A percentile compares a stretch with the other conserved stretches of the same genome.
Conservation (phyloP, 2,888 invertebrate species). For the Tetragonisca angustula region DNA sequence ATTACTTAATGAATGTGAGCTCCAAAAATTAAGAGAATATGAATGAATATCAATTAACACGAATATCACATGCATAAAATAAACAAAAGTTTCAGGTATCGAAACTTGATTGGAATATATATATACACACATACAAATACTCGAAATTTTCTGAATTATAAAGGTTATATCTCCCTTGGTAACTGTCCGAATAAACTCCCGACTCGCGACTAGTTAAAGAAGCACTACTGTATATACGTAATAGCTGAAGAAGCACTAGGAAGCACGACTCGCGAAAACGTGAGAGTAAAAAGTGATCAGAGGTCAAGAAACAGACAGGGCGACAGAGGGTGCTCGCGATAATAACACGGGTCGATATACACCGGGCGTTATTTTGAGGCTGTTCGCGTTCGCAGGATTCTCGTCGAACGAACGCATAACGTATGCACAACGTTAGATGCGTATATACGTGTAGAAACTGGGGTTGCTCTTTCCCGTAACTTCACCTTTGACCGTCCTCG, state of each 20-base stretch:
- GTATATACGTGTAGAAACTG: conserved; percentile 2
- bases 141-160: background rate
- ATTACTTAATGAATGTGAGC: background rate
- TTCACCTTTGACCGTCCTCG: conserved; percentile 33
- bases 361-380: conserved; percentile 69
- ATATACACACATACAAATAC: background rate
- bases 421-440: background rate
- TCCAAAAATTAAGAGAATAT: background rate
- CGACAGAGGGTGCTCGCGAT: conserved; percentile 69
- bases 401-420: conserved; percentile 18
- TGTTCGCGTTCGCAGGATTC: conserved; percentile 54
- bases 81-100: background rate
- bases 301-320: conserved; percentile 59
- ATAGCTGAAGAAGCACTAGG: conserved; percentile 33
- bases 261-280: conserved; percentile 44
- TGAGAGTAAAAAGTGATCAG: conserved; percentile 58
- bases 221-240: background rate
- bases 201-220: background rate
- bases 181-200: background rate
- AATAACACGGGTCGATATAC: conserved; percentile 74
- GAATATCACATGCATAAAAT: background rate
- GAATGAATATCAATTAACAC: background rate
- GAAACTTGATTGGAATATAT: no score
- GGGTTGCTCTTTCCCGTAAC: conserved; percentile 37
- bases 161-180: background rate